Evolutionary conservation across 1,140 invertebrate genomes (phyloP).

Genomic region (Bombus sylvicola): DNA sequence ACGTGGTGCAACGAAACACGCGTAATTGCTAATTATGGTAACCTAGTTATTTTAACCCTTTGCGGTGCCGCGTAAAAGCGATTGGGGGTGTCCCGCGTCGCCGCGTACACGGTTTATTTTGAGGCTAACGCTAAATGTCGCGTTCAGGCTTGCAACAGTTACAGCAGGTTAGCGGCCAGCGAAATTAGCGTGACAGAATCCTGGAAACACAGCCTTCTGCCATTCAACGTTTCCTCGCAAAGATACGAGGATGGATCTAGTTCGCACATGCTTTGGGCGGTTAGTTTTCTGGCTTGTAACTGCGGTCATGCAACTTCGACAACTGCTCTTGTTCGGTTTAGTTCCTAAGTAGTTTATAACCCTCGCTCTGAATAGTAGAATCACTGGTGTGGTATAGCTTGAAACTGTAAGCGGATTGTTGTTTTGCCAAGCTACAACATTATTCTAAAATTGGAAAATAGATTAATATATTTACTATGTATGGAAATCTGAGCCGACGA

Average conservation of each 20-base stretch:
- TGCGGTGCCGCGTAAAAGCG: neutral
- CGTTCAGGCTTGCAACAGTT: neutral
- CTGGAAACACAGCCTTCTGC: neutral
- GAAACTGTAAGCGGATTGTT: too few relatives aligned
- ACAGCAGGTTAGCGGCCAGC: neutral
- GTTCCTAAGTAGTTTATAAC: neutral
- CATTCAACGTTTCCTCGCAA: neutral
- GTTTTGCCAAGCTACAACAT: too few relatives aligned
- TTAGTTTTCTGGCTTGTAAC: conserved; percentile 11
- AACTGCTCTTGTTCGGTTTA: neutral
- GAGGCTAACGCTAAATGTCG: neutral
- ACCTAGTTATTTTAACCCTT: conserved; percentile 32
- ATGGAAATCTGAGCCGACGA: too few relatives aligned
- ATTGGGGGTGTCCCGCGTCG: neutral
- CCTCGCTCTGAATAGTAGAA: neutral
- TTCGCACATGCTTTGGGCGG: neutral
- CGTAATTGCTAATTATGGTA: conserved; percentile 43
- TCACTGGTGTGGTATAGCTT: neutral
- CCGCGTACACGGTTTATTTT: conserved; percentile 4
- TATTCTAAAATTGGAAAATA: too few relatives aligned
- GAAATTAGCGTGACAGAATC: conserved; percentile 4
- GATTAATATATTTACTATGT: too few relatives aligned
- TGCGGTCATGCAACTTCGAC: neutral
- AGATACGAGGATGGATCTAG: neutral
- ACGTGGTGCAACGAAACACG: neutral